Conservation (phyloP, 2,113 vertebrate genomes). For the Mungos mungo region DNA sequence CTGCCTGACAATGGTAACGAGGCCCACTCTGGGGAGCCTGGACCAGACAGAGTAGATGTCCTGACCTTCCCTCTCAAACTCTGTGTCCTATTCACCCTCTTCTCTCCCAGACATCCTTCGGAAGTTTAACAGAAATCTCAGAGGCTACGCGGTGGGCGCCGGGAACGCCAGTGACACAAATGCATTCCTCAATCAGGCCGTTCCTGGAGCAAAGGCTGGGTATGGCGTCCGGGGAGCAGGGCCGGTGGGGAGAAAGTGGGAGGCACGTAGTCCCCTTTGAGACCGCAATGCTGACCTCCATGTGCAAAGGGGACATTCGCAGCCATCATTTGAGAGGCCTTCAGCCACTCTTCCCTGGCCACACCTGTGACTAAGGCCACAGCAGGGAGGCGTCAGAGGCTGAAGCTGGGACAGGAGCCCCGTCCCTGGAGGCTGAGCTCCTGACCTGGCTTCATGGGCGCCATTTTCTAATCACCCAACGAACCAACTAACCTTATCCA, state of each 20-base stretch:
- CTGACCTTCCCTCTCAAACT: background rate
- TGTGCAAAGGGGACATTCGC: background rate
- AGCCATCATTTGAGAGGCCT: background rate
- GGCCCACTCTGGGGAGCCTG: background rate
- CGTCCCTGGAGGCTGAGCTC: background rate
- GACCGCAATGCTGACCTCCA: background rate
- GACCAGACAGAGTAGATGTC: background rate
- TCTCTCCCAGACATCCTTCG: conserved; percentile 91
- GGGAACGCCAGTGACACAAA: conserved; percentile 64
- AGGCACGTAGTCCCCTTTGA: background rate
- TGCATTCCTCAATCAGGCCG: conserved; percentile 93
- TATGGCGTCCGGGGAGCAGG: conserved; percentile 55
- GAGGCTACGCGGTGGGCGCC: conserved; percentile 87
- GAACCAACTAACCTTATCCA: background rate
- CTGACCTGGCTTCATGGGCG: background rate
- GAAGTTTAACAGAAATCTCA: conserved; percentile 86
- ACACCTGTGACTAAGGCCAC: background rate
- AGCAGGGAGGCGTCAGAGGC: background rate
- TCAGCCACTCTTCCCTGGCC: background rate
- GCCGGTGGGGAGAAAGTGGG: background rate
- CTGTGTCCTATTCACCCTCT: background rate
- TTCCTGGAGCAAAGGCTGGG: conserved; percentile 88
- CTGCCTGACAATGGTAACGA: fast-evolving
- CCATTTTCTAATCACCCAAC: background rate
- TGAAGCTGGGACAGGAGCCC: background rate